Base-by-base conservation (phyloP, 1,140 invertebrate genomes). In the Tetragnatha versicolor region DNA sequence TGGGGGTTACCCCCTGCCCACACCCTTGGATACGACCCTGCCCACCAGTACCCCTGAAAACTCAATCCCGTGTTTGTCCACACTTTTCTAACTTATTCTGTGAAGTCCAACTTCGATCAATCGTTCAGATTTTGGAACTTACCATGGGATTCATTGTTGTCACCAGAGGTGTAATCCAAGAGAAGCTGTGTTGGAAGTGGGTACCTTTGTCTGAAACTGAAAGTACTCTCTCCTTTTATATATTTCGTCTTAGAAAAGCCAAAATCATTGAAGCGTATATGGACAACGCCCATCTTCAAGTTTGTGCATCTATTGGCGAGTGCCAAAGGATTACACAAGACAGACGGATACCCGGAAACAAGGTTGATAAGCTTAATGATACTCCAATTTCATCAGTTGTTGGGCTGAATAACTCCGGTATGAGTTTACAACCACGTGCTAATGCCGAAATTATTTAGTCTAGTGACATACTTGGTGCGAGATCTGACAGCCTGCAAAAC, bases 401-500 rank as follows among this genome's bases (percentile, higher is more conserved):
- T 75, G 72, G 42, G 49, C 72, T 75, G 60, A 75, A 75, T 75
- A 75, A 75, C 72, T 75, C n/a, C 9, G 31, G 58, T 75, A 63
- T 75, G 58, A 37, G 58, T 45, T 75, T 75, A 49, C 72, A 63
- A 63, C 29, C 69, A 42, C 49, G 39, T 75, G 58, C 31, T 63
- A 63, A 63, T 75, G 31, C 37, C 45, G 14, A 63, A 75, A 75
- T 73, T 73, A 47, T 73, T 60, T 45, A 31, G 33, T 45, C 49
- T 55, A 17, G 35, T 60, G 72, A 75, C 58, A 75, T 63, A 73
- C 37, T 60, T 75, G 55, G 58, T 63, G 45, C 20, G 35, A 17
- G 31, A 35, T 49, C 14, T 33, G n/a, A 49, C 42, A 63, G 51
- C 33, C 51, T 63, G 31, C 55, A 63, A 75, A 75, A 75, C 58